These are phyloP conservation scores for Barnardius zonarius DNA, from an alignment of 2,113 vertebrate genomes.

Conservation along the genomic window DNA sequence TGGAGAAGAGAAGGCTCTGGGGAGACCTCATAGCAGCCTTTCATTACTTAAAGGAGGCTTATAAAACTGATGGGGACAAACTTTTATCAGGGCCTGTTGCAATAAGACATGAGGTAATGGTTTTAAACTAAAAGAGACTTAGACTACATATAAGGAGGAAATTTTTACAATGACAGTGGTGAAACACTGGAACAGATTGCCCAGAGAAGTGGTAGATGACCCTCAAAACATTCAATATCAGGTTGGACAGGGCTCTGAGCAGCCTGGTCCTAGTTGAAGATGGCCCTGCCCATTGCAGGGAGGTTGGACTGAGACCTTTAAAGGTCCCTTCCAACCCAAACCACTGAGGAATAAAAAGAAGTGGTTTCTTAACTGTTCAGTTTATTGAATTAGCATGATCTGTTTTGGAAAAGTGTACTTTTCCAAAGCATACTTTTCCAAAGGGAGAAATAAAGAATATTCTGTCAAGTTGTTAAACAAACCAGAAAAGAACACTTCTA, in stretches of 20 bases:
- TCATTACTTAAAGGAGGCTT: neutral
- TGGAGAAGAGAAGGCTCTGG: neutral
- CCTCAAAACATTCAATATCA: neutral
- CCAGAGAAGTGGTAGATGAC: neutral
- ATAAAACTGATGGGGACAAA: neutral
- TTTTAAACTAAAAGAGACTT: neutral
- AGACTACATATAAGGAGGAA: neutral
- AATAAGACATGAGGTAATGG: neutral
- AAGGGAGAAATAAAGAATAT: neutral
- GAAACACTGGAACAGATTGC: neutral
- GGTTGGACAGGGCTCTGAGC: neutral
- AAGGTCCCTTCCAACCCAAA: neutral
- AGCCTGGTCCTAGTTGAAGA: neutral
- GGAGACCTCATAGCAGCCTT: neutral
- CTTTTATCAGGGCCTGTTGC: neutral
- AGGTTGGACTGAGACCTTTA: neutral
- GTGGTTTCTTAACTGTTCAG: neutral
- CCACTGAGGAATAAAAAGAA: neutral
- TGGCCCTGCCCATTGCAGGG: neutral
- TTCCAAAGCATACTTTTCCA: neutral
- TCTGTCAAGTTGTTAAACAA: neutral
- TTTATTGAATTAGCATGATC: neutral
- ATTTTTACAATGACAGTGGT: neutral
- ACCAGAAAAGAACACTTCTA: neutral
- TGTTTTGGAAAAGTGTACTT: neutral